phyloP scores from a whole-genome alignment of 1,140 invertebrate genomes.

The Neodiprion lecontei region DNA sequence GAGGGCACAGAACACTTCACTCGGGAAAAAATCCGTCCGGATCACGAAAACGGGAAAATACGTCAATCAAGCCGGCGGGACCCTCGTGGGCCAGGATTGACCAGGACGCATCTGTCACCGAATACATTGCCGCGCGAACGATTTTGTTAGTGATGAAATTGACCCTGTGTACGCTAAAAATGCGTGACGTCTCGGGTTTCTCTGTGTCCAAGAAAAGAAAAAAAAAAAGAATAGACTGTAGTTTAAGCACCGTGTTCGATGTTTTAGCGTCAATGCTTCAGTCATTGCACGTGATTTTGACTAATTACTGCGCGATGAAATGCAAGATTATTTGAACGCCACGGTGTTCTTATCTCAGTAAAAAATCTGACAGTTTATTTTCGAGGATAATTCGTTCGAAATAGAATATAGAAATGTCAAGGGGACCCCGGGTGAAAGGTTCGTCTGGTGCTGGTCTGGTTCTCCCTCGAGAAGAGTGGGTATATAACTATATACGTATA shows the following conservation, averaged over 20 bases:
- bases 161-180: not conserved
- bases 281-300: too few species aligned
- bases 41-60: not conserved
- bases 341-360: too few species aligned
- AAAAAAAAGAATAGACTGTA: not conserved
- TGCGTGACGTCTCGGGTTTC: not conserved
- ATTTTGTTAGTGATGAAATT: not conserved
- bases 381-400: too few species aligned
- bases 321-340: too few species aligned
- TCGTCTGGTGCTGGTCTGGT: not conserved
- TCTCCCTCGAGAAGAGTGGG: slow-evolving; percentile 41
- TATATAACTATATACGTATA: slow-evolving; percentile 43
- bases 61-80: not conserved
- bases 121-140: not conserved
- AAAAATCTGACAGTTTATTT: too few species aligned
- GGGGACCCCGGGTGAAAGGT: too few species aligned
- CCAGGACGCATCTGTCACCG: not conserved
- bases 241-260: too few species aligned
- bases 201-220: not conserved
- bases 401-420: too few species aligned
- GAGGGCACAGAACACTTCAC: not conserved
- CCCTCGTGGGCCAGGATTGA: not conserved
- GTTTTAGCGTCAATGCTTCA: too few species aligned
- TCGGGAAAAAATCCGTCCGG: not conserved
- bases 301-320: too few species aligned